phyloP scores from a whole-genome alignment of 1,140 invertebrate species.

The Glossosoma conforme region DNA sequence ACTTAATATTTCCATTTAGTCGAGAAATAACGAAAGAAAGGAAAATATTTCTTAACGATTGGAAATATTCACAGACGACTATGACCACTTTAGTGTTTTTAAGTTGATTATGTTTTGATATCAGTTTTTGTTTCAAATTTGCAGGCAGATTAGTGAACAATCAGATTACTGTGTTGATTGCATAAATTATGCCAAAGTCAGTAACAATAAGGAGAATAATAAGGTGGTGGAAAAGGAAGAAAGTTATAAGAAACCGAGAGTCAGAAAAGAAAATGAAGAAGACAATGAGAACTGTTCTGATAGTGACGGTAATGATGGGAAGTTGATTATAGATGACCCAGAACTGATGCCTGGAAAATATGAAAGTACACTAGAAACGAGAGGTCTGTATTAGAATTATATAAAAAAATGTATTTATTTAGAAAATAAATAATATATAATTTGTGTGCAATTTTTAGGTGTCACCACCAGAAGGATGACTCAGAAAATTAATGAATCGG shows the following conservation, averaged over 20 bases:
- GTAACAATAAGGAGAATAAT: too few relatives aligned
- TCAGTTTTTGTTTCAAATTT: background rate
- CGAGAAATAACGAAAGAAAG: background rate
- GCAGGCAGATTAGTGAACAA: background rate
- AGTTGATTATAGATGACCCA: background rate
- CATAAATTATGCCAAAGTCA: background rate
- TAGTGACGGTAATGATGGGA: background rate
- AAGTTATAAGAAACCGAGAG: background rate
- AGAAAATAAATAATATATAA: background rate
- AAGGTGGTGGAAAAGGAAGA: background rate
- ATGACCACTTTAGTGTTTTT: background rate
- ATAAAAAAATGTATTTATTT: background rate
- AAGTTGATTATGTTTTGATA: background rate
- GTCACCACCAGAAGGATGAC: conserved; percentile 17
- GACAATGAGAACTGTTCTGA: background rate
- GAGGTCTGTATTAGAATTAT: background rate
- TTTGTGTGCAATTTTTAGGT: conserved; percentile 6
- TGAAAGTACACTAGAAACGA: background rate
- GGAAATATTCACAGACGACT: background rate
- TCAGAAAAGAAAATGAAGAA: background rate
- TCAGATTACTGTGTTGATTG: background rate
- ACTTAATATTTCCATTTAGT: too few relatives aligned
- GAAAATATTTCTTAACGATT: background rate
- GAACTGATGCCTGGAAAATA: background rate
- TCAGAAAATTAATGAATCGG: background rate